Percentiles rank a stretch among this genome's conserved stretches.
phyloP scores from a whole-genome alignment of 2,797 vertebrate genomes.

The Euphonia xanthogaster region DNA sequence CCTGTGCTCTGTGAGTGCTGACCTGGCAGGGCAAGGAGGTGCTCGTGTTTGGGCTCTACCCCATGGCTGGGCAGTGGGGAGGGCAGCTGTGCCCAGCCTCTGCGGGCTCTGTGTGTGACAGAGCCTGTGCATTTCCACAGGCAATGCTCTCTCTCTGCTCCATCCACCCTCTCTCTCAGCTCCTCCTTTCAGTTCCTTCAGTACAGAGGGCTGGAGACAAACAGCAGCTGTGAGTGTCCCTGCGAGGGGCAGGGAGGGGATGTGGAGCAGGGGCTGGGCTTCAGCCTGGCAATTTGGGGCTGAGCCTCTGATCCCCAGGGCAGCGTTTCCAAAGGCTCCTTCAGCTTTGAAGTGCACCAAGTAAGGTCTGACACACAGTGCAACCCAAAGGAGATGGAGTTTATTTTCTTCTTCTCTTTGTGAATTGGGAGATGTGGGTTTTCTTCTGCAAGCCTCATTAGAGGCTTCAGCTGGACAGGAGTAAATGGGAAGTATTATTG shows the following conservation, averaged over 20 bases:
- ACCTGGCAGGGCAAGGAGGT: not conserved
- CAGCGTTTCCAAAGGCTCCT: not conserved
- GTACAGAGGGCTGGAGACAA: not conserved
- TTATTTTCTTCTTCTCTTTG: not conserved
- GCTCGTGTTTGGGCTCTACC: accelerated
- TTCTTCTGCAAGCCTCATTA: conserved; percentile 31
- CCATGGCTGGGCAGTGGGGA: not conserved
- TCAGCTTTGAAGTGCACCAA: not conserved
- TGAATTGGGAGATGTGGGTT: not conserved
- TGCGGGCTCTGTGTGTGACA: no score
- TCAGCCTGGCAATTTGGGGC: not conserved
- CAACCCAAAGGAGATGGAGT: not conserved
- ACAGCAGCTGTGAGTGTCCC: not conserved
- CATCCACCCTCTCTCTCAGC: not conserved
- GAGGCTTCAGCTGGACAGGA: not conserved
- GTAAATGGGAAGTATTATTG: not conserved
- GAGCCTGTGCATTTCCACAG: not conserved
- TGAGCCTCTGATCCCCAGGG: not conserved
- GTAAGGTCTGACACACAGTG: not conserved
- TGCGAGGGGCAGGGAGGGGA: accelerated
- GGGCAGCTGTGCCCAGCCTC: not conserved
- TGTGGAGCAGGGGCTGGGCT: not conserved
- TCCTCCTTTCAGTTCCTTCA: not conserved
- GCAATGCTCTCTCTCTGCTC: not conserved
- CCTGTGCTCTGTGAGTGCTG: not conserved